Conservation (phyloP, 1,140 invertebrate species). For the Chironomus tepperi region DNA sequence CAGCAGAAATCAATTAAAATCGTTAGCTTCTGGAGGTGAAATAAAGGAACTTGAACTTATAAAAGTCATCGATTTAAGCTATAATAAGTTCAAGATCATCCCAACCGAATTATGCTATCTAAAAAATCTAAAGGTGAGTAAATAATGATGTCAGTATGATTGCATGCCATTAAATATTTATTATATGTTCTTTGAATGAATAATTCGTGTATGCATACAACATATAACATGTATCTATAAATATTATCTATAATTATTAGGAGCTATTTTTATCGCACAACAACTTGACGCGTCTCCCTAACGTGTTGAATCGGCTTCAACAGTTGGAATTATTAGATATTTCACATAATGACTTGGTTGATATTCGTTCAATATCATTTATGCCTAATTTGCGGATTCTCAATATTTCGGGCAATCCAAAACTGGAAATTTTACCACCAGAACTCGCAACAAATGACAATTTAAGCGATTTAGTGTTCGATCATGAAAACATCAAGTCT, state of each 20-base stretch:
- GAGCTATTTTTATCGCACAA: constrained; percentile 60
- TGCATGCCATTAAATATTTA: neutral
- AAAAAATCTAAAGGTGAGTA: constrained; percentile 48
- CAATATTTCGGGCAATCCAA: constrained; percentile 48
- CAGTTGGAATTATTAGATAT: constrained; percentile 58
- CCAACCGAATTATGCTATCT: constrained; percentile 53
- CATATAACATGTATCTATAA: neutral
- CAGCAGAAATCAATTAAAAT: constrained; percentile 55
- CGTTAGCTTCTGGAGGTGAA: constrained; percentile 58
- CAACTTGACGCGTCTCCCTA: constrained; percentile 53
- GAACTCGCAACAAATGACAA: constrained; percentile 26
- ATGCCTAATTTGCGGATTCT: constrained; percentile 49
- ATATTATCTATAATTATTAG: constrained; percentile 36
- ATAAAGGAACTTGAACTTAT: constrained; percentile 57
- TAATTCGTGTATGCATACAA: neutral
- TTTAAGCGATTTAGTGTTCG: constrained; percentile 49
- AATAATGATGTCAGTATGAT: constrained; percentile 25
- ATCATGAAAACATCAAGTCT: constrained; percentile 47
- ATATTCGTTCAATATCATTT: constrained; percentile 48
- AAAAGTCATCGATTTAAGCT: constrained; percentile 59
- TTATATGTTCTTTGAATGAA: neutral
- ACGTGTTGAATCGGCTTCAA: constrained; percentile 51
- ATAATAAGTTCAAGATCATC: constrained; percentile 56
- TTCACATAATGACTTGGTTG: constrained; percentile 49
- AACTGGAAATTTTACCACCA: constrained; percentile 43